Conservation (phyloP, 2,113 vertebrate species). For the Cavia porcellus region DNA sequence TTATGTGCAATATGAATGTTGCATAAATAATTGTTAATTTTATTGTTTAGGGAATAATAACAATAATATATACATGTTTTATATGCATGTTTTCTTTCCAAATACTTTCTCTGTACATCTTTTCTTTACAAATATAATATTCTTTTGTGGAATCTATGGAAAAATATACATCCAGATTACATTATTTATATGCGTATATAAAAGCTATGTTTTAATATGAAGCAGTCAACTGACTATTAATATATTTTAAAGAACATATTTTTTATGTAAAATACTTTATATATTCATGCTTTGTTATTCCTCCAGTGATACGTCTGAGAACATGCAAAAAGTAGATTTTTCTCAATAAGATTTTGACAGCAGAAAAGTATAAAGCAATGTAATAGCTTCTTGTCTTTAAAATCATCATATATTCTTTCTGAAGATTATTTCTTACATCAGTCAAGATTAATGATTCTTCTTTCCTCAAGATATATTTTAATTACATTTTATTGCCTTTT, state of each 20-base stretch:
- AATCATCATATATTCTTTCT: not conserved
- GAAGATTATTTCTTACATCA: slow-evolving; percentile 50
- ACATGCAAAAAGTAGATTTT: not conserved
- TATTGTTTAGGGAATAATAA: not conserved
- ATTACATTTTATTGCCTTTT: not conserved
- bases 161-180: not conserved
- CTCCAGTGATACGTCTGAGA: not conserved
- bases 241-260: not conserved
- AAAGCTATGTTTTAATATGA: not conserved
- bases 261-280: not conserved
- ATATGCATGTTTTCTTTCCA: not conserved
- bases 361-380: not conserved
- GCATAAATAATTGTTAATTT: not conserved
- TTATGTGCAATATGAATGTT: not conserved
- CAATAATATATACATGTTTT: too few species aligned
- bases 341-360: not conserved
- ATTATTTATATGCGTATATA: too few species aligned
- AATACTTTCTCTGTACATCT: not conserved
- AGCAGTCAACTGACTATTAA: not conserved
- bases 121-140: not conserved
- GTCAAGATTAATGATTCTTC: not conserved
- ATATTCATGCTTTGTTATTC: not conserved
- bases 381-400: not conserved
- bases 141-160: not conserved
- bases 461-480: not conserved